Percentiles rank a stretch among this genome's conserved stretches.
These are phyloP conservation scores for Erebia aethiops DNA, from an alignment of 2,888 invertebrate genomes.

Conservation along the genomic window DNA sequence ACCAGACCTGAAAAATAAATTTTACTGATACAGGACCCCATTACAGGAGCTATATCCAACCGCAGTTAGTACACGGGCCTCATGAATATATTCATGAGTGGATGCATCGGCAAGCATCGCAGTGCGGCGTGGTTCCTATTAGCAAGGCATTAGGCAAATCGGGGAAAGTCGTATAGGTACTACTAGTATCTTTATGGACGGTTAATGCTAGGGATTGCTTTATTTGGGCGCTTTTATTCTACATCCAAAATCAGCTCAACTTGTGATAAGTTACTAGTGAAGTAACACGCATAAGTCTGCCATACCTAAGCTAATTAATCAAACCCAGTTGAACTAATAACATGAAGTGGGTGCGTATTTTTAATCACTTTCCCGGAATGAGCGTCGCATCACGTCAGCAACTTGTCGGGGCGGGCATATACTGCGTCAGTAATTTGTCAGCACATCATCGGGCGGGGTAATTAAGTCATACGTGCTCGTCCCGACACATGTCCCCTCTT, in stretches of 20 bases:
- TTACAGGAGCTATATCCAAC: constrained; percentile 2
- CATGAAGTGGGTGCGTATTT: neutral
- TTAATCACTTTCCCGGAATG: constrained; percentile 5
- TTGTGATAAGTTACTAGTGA: too few relatives aligned
- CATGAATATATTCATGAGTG: constrained; percentile 39
- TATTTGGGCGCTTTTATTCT: neutral
- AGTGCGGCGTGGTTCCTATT: constrained; percentile 47
- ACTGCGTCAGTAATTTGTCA: constrained; percentile 41
- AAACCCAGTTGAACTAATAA: neutral
- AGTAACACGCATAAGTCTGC: too few relatives aligned
- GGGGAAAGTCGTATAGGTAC: constrained; percentile 17
- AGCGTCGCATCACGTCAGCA: constrained; percentile 3
- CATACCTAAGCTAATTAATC: neutral
- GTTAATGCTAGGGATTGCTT: neutral
- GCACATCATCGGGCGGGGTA: constrained; percentile 40
- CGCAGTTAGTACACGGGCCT: constrained; percentile 20
- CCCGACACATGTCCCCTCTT: constrained; percentile 18
- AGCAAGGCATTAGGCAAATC: constrained; percentile 49
- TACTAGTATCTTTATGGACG: neutral
- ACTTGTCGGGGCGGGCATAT: constrained; percentile 22
- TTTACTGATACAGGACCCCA: neutral
- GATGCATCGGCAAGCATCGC: constrained; percentile 30
- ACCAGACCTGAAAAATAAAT: neutral
- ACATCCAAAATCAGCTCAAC: neutral
- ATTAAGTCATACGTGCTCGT: constrained; percentile 39